Conservation (phyloP, 1,140 invertebrate species). For the Brachystomella parvula region DNA sequence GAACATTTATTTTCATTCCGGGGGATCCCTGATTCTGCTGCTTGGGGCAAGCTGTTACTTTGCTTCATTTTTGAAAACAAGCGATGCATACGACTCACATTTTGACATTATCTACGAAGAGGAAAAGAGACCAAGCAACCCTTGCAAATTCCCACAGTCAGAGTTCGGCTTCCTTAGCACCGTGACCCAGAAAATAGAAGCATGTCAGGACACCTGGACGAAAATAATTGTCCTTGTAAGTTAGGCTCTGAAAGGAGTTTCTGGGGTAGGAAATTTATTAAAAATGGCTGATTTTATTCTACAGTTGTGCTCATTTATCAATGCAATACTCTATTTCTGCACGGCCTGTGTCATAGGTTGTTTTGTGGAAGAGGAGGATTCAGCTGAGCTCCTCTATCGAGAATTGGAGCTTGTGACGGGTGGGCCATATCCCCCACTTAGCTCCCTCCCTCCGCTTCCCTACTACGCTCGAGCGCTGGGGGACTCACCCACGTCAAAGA, state of each 20-base stretch:
- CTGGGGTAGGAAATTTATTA: too few species aligned
- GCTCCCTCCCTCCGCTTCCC: neutral
- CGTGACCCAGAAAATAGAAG: neutral
- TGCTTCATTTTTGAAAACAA: neutral
- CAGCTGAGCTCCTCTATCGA: neutral
- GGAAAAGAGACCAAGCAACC: neutral
- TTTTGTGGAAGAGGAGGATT: neutral
- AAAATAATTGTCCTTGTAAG: neutral
- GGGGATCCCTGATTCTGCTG: neutral
- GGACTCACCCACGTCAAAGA: neutral
- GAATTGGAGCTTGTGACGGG: neutral
- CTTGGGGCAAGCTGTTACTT: neutral
- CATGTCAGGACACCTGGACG: neutral
- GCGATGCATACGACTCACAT: neutral
- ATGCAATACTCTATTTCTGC: neutral
- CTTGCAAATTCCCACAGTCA: neutral
- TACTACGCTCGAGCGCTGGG: neutral
- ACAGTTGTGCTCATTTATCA: neutral
- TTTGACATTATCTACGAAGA: neutral
- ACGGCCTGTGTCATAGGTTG: neutral
- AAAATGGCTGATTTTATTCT: too few species aligned
- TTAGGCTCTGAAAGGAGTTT: too few species aligned
- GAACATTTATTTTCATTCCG: neutral
- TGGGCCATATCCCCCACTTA: neutral
- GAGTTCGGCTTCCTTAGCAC: neutral